Base-by-base conservation (phyloP, 1,140 invertebrate species). In the Acromyrmex heyeri region DNA sequence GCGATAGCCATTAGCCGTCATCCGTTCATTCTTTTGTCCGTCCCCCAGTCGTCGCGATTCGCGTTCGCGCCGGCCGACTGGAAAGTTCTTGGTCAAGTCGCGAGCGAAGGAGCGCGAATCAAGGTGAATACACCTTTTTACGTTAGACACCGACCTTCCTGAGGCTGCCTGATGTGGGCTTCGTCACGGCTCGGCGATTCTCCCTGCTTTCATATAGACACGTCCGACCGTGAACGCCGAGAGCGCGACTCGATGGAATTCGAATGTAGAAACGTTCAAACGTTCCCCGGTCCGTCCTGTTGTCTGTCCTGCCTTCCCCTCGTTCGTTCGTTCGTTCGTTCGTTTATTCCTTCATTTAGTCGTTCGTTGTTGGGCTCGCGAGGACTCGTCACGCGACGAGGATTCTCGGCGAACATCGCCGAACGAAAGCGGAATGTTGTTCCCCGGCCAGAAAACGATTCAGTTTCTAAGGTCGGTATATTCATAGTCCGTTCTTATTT, bases 61-160 rank as follows among this genome's bases (percentile, higher is more conserved):
- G 85, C 65, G 57, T 82, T 50, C 38, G 27, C 65, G n/a, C 55
- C 50, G 75, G 44, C 75, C 24, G 82, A 34, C 69, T 90, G 62
- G 82, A 82, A 82, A 90, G 86, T 90, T 90, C 86, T 90, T 90
- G 79, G 88, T 90, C 89, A 89, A 87, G 88, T 87, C 76, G 79
- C 85, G 87, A 86, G 73, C 83, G 87, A 90, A 88, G 87, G 82
- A 87, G 86, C 79, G 55, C 53, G 87, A 87, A 67, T 88, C 89
- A 91, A 91, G 89, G 90, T 91, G 90, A 90, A 90, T 91, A 90
- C 78, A 91, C 89, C 89, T 91, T 90, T 91, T 91, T 91, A 88
- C 78, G 78, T 88, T 79, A 85, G 76, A 79, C 57, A 59, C 50
- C 88, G 89, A 87, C 89, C 89, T 90, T 90, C 89, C 81, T 83